These are phyloP conservation scores for Drosophila nigricruria DNA, from an alignment of 2,888 invertebrate genomes.

Conservation along the genomic window DNA sequence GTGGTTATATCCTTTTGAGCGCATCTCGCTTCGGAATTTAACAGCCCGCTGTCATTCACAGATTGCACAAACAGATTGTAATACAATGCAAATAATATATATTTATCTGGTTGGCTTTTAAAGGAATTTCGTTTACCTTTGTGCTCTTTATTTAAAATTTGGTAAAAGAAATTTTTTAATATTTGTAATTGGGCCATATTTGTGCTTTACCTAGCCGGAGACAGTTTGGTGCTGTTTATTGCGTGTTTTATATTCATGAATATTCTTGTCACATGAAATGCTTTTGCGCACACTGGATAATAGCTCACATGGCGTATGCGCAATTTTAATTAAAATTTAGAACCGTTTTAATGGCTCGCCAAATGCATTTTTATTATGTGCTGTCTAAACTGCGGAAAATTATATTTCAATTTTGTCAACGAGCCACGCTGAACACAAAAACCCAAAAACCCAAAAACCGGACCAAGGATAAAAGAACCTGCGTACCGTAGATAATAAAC, in stretches of 20 bases:
- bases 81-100: slow-evolving; percentile 6
- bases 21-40: slow-evolving; percentile 25
- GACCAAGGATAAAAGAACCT: slow-evolving; percentile 48
- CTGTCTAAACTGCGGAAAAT: slow-evolving; percentile 55
- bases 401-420: slow-evolving; percentile 67
- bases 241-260: slow-evolving; percentile 20
- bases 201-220: not conserved
- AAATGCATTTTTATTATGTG: slow-evolving; percentile 33
- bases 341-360: slow-evolving; percentile 21
- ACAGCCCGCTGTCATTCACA: slow-evolving; percentile 35
- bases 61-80: slow-evolving; percentile 32
- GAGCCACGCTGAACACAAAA: slow-evolving; percentile 38
- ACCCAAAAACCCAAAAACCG: slow-evolving; percentile 28
- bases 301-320: slow-evolving; percentile 42
- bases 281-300: slow-evolving; percentile 17
- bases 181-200: too few relatives aligned
- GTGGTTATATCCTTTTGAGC: slow-evolving; percentile 1
- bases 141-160: not conserved
- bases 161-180: not conserved
- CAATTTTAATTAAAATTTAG: slow-evolving; percentile 60
- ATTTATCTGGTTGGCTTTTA: not conserved
- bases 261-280: slow-evolving; percentile 23
- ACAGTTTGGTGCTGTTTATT: slow-evolving; percentile 2
- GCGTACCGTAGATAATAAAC: slow-evolving; percentile 69
- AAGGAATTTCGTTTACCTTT: not conserved